Evolutionary conservation across 2,113 vertebrate species (phyloP).

Genomic region (Galemys pyrenaicus): DNA sequence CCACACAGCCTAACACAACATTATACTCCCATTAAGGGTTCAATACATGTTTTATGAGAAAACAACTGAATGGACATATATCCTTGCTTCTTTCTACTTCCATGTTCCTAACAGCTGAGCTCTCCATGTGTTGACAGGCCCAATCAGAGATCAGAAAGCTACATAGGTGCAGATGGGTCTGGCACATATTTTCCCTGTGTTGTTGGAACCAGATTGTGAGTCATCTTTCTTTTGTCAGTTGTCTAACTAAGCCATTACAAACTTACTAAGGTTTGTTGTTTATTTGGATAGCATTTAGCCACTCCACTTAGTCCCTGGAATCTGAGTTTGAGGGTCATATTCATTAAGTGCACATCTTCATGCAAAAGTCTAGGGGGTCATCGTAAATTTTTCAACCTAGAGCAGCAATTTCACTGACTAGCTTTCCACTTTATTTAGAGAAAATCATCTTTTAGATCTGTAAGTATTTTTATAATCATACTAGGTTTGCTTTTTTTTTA

Average conservation of each 20-base stretch:
- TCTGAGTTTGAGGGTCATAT: not conserved
- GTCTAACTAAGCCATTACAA: not conserved
- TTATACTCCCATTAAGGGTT: not conserved
- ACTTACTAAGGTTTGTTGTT: slow-evolving; percentile 29
- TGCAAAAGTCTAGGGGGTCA: not conserved
- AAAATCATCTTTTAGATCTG: not conserved
- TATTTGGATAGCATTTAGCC: slow-evolving; percentile 38
- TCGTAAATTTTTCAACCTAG: slow-evolving; percentile 31
- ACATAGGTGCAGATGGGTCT: not conserved
- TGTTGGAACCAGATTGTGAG: not conserved
- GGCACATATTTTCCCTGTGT: not conserved
- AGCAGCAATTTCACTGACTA: slow-evolving; percentile 46
- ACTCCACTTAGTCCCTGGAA: not conserved
- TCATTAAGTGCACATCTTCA: not conserved
- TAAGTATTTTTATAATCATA: not conserved
- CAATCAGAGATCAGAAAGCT: slow-evolving; percentile 21
- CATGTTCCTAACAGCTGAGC: slow-evolving; percentile 7
- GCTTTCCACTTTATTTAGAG: slow-evolving; percentile 39
- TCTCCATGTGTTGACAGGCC: not conserved
- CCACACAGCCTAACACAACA: not conserved
- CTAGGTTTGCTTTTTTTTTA: not conserved
- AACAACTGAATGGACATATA: not conserved
- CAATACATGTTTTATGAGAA: slow-evolving; percentile 30
- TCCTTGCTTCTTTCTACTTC: not conserved
- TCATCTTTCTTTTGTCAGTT: slow-evolving; percentile 10